phyloP scores from a whole-genome alignment of 2,113 vertebrate genomes.

The Peromyscus californicus region DNA sequence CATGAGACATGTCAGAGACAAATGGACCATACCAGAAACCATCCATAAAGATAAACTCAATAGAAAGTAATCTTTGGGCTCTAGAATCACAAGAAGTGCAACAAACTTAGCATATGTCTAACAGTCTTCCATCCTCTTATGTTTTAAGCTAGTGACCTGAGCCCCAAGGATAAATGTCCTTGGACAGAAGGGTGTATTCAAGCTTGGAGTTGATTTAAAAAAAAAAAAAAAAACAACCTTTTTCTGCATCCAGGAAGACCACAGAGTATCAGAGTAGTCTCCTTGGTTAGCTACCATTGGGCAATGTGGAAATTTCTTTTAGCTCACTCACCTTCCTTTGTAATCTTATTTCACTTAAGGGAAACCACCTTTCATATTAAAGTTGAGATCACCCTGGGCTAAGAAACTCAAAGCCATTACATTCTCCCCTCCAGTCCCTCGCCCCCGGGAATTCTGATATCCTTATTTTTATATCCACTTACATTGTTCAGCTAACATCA shows the following conservation, averaged over 20 bases:
- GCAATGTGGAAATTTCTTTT: background rate
- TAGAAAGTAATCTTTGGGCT: background rate
- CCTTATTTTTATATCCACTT: background rate
- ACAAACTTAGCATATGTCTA: background rate
- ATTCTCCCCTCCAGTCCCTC: background rate
- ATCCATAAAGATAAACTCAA: constrained; percentile 1
- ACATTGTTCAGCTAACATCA: background rate
- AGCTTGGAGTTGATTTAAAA: background rate
- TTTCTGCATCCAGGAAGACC: background rate
- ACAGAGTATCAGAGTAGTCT: background rate
- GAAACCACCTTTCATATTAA: background rate
- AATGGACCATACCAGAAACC: background rate
- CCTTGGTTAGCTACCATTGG: background rate
- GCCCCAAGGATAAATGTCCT: background rate
- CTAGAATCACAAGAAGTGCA: background rate
- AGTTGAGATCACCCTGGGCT: background rate
- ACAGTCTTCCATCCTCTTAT: background rate
- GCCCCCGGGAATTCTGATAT: background rate
- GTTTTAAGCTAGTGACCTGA: background rate
- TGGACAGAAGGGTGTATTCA: background rate
- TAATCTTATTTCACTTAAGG: background rate
- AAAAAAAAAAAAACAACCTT: background rate
- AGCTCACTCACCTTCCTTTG: background rate
- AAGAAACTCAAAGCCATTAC: background rate
- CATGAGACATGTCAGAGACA: constrained; percentile 55